phyloP scores from a whole-genome alignment of 2,888 invertebrate genomes.

The Glaucopsyche alexis region DNA sequence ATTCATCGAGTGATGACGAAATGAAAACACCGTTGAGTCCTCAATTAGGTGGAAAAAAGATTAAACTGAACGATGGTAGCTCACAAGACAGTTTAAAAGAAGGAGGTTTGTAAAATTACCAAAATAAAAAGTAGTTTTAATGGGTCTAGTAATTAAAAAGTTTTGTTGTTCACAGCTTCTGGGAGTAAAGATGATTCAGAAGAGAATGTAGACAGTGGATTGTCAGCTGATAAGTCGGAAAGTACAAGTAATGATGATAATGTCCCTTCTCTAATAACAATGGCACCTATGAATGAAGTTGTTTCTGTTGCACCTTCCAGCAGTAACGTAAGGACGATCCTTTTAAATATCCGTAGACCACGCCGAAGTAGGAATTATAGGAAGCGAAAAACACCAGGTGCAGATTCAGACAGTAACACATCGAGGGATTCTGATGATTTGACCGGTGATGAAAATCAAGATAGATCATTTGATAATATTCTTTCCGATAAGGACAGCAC shows the following conservation, averaged over 20 bases:
- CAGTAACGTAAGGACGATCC: slow-evolving; percentile 60
- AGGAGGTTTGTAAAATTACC: slow-evolving; percentile 50
- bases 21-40: slow-evolving; percentile 55
- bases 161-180: slow-evolving; percentile 37
- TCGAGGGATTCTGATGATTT: slow-evolving; percentile 71
- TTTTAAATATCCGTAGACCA: slow-evolving; percentile 60
- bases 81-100: slow-evolving; percentile 67
- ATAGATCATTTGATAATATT: slow-evolving; percentile 47
- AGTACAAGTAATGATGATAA: slow-evolving; percentile 68
- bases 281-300: slow-evolving; percentile 61
- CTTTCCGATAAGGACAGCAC: slow-evolving; percentile 55
- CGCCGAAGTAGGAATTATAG: slow-evolving; percentile 62
- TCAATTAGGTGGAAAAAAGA: slow-evolving; percentile 64
- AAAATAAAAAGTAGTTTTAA: slow-evolving; percentile 42
- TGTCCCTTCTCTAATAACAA: slow-evolving; percentile 44
- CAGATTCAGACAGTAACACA: slow-evolving; percentile 61
- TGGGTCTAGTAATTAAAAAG: slow-evolving; percentile 49
- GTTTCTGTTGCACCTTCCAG: slow-evolving; percentile 62
- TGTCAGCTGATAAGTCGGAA: slow-evolving; percentile 73
- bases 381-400: slow-evolving; percentile 65
- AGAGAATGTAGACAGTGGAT: slow-evolving; percentile 71
- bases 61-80: slow-evolving; percentile 72
- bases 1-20: slow-evolving; percentile 68
- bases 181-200: slow-evolving; percentile 49
- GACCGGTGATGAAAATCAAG: slow-evolving; percentile 52